Conservation (phyloP, 2,797 vertebrate species). For the Lagorchestes hirsutus region DNA sequence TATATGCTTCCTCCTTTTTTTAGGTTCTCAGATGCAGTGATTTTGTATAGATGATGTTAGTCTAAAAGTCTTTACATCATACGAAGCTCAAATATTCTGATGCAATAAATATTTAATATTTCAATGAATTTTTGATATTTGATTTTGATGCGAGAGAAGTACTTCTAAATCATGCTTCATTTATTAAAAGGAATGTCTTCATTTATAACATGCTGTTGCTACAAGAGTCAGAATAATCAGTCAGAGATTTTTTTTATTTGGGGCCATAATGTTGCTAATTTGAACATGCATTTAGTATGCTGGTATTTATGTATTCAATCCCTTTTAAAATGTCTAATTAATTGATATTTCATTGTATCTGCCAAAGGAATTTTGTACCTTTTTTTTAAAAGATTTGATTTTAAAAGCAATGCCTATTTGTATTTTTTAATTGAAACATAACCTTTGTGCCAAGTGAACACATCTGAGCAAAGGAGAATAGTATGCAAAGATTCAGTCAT, state of each 20-base stretch:
- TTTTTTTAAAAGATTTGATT: conserved; percentile 10
- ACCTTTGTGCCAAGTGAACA: neutral
- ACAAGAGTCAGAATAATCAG: neutral
- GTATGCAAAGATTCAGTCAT: neutral
- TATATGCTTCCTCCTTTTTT: neutral
- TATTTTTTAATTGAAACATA: neutral
- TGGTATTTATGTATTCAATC: neutral
- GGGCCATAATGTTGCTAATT: neutral
- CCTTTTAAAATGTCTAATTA: neutral
- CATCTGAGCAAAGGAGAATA: neutral
- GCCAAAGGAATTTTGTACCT: neutral
- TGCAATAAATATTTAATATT: neutral
- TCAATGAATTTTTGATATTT: neutral
- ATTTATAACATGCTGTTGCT: neutral
- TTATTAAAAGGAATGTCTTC: neutral
- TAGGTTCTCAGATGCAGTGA: neutral
- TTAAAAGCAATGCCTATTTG: neutral
- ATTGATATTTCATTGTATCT: neutral
- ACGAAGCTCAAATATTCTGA: neutral
- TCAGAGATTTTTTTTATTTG: neutral
- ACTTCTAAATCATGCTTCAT: neutral
- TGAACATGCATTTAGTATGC: neutral
- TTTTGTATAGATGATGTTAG: neutral
- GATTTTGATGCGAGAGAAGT: neutral
- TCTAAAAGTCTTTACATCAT: neutral